Evolutionary conservation across 2,797 vertebrate species (phyloP).

Genomic region (Enteromius treurensis): DNA sequence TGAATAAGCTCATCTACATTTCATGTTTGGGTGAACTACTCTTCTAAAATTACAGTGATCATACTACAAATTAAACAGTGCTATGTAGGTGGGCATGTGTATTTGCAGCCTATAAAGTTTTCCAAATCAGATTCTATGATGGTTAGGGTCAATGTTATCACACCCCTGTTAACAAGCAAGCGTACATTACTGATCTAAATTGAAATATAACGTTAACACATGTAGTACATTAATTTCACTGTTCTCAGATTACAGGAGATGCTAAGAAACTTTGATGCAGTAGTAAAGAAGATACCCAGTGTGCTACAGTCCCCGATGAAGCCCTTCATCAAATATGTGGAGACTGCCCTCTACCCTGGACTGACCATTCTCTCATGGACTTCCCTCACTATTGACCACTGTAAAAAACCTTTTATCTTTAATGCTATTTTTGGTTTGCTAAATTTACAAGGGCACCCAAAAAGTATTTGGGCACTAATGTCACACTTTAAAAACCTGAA

Average conservation of each 20-base stretch:
- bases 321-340: slow-evolving; percentile 75
- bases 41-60: neutral
- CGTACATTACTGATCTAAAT: neutral
- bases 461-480: neutral
- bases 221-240: neutral
- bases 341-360: slow-evolving; percentile 76
- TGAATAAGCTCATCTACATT: neutral
- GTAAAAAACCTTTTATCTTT: slow-evolving; percentile 61
- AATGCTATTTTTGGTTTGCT: neutral
- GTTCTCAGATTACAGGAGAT: slow-evolving; percentile 76
- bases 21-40: neutral
- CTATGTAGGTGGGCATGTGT: neutral
- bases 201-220: neutral
- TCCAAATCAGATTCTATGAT: neutral
- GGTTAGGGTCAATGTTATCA: neutral
- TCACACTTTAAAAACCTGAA: neutral
- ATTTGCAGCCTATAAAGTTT: neutral
- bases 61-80: neutral
- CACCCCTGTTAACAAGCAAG: neutral
- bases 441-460: neutral
- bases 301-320: slow-evolving; percentile 78
- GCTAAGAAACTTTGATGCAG: slow-evolving; percentile 70
- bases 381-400: slow-evolving; percentile 74
- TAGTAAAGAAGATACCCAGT: slow-evolving; percentile 68
- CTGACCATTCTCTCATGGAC: slow-evolving; percentile 80